phyloP scores from a whole-genome alignment of 2,113 vertebrate species.

The Bufo bufo region DNA sequence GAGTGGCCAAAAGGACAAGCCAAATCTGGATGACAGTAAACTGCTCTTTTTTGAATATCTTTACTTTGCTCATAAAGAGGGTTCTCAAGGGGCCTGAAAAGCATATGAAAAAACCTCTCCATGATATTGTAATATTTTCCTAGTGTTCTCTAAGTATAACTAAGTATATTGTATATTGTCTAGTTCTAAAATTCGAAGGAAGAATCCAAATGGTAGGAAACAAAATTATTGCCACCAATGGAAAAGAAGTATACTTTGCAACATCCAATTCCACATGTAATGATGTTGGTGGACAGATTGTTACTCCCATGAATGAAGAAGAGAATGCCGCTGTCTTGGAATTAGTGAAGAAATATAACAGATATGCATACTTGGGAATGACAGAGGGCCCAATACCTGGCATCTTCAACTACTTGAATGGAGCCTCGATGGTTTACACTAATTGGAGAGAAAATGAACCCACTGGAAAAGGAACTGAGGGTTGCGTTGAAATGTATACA shows the following conservation, averaged over 20 bases:
- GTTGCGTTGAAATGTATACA: slow-evolving; percentile 72
- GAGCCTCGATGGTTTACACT: slow-evolving; percentile 60
- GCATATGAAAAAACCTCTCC: too few relatives aligned
- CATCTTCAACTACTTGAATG: slow-evolving; percentile 61
- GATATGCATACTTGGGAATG: slow-evolving; percentile 72
- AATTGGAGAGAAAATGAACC: slow-evolving; percentile 70
- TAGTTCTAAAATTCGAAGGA: slow-evolving; percentile 68
- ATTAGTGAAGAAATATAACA: slow-evolving; percentile 63
- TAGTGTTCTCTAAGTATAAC: not conserved
- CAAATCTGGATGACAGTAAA: too few relatives aligned
- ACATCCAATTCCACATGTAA: slow-evolving; percentile 62
- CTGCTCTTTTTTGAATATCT: too few relatives aligned
- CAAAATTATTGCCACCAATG: slow-evolving; percentile 71
- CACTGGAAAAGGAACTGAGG: slow-evolving; percentile 63
- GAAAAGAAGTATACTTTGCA: slow-evolving; percentile 63
- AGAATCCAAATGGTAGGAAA: slow-evolving; percentile 62
- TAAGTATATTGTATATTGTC: slow-evolving; percentile 15
- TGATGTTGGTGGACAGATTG: slow-evolving; percentile 66
- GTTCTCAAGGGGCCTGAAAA: too few relatives aligned
- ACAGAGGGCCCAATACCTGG: slow-evolving; percentile 55
- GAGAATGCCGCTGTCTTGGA: slow-evolving; percentile 70
- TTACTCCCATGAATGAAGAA: slow-evolving; percentile 62
- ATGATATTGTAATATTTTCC: too few relatives aligned
- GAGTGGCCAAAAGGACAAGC: too few relatives aligned
- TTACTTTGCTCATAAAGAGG: too few relatives aligned